Evolutionary conservation across 2,888 invertebrate species (phyloP).

Genomic region (Sminthurinus aureus): DNA sequence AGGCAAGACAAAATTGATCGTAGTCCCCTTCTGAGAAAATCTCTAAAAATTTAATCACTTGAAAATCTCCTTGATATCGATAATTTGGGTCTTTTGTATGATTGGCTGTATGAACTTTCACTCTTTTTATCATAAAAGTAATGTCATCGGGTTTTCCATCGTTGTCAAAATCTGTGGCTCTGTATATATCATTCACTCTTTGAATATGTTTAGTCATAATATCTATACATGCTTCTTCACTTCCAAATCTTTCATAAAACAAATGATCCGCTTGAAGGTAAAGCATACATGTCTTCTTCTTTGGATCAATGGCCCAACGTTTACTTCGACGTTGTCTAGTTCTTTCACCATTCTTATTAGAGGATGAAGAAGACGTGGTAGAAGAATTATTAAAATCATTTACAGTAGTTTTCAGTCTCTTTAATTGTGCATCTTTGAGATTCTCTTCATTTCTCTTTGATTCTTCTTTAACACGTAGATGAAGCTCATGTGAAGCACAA

Average conservation of each 20-base stretch:
- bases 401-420: background rate
- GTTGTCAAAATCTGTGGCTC: slow-evolving; percentile 84
- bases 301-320: slow-evolving; percentile 74
- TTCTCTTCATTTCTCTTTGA: slow-evolving; percentile 8
- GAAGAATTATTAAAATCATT: background rate
- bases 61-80: slow-evolving; percentile 93
- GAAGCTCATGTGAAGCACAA: slow-evolving; percentile 72
- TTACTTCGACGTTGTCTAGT: slow-evolving; percentile 63
- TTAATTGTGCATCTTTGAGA: no score
- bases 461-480: slow-evolving; percentile 62
- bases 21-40: slow-evolving; percentile 97
- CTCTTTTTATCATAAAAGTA: slow-evolving; percentile 94
- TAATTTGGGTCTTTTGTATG: slow-evolving; percentile 83
- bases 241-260: slow-evolving; percentile 93
- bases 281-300: slow-evolving; percentile 92
- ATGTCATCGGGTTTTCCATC: slow-evolving; percentile 84
- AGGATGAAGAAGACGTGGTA: no score
- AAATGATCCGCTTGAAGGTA: slow-evolving; percentile 96
- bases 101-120: slow-evolving; percentile 89
- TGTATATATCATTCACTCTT: slow-evolving; percentile 75
- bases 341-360: slow-evolving; percentile 62
- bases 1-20: slow-evolving; percentile 97
- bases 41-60: slow-evolving; percentile 97
- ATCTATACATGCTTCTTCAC: slow-evolving; percentile 93
- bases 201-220: slow-evolving; percentile 95